phyloP scores from a whole-genome alignment of 2,888 invertebrate species.

The Tridacna crocea region DNA sequence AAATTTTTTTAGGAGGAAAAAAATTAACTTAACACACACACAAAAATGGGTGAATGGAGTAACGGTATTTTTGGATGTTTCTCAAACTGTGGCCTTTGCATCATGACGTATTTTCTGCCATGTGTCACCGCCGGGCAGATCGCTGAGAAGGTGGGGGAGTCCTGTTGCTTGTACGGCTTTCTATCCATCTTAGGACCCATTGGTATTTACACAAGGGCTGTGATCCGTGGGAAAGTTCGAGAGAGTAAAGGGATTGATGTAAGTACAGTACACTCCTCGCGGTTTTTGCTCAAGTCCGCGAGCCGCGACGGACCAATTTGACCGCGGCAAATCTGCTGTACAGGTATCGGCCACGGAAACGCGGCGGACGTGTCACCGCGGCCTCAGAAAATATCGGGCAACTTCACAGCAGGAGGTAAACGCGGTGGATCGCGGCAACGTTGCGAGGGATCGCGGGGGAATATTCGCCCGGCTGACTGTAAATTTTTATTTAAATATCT shows the following conservation, averaged over 20 bases:
- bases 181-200: slow-evolving; percentile 62
- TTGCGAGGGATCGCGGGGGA: too few species aligned
- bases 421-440: too few species aligned
- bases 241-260: slow-evolving; percentile 71
- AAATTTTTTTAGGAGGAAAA: not conserved
- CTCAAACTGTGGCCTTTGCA: slow-evolving; percentile 66
- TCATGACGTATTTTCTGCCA: slow-evolving; percentile 71
- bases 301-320: too few species aligned
- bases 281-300: too few species aligned
- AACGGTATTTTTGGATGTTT: slow-evolving; percentile 72
- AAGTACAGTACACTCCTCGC: slow-evolving; percentile 45
- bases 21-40: not conserved
- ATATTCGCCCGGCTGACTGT: too few species aligned
- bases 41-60: slow-evolving; percentile 69
- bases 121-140: slow-evolving; percentile 73
- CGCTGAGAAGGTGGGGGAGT: slow-evolving; percentile 71
- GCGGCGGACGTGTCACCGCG: too few species aligned
- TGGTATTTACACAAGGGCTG: slow-evolving; percentile 65
- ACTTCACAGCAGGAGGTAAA: too few species aligned
- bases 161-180: slow-evolving; percentile 64
- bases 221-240: slow-evolving; percentile 68
- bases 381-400: too few species aligned
- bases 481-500: too few species aligned
- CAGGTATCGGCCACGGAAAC: too few species aligned
- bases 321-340: too few species aligned